Evolutionary conservation across 1,140 invertebrate species (phyloP).

Genomic region (Papilio machaon): DNA sequence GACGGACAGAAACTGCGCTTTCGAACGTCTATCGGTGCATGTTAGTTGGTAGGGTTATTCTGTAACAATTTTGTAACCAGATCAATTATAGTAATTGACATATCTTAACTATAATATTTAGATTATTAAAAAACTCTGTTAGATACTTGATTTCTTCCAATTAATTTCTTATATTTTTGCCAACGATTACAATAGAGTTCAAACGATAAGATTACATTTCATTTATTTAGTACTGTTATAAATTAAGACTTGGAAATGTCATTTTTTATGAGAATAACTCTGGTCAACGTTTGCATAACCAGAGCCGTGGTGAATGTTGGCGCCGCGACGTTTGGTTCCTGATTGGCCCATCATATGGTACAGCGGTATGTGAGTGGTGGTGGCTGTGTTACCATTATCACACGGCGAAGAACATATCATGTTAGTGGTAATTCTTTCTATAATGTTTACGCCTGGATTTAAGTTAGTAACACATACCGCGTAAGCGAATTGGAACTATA

Average conservation of each 20-base stretch:
- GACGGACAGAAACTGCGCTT: conserved; percentile 23
- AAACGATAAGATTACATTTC: too few relatives aligned
- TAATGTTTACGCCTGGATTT: too few relatives aligned
- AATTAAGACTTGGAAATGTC: background rate
- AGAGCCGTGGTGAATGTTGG: background rate
- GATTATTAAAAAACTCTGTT: background rate
- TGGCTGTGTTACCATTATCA: background rate
- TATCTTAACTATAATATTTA: background rate
- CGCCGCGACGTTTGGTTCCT: background rate
- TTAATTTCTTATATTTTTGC: too few relatives aligned
- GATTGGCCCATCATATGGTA: conserved; percentile 6
- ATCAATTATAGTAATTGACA: background rate
- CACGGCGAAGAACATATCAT: background rate
- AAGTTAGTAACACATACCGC: too few relatives aligned
- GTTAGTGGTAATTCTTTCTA: background rate
- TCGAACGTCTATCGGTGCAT: conserved; percentile 6
- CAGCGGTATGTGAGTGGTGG: background rate
- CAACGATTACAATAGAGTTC: too few relatives aligned
- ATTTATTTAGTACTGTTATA: background rate
- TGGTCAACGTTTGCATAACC: conserved; percentile 2
- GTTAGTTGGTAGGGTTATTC: conserved; percentile 5
- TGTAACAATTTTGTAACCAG: background rate
- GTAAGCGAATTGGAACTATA: too few relatives aligned
- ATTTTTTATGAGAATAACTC: conserved; percentile 27
- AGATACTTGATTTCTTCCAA: background rate